Percentiles rank a stretch among this genome's conserved stretches.
Conservation (phyloP, 2,797 vertebrate species). For the Chrosomus eos region DNA sequence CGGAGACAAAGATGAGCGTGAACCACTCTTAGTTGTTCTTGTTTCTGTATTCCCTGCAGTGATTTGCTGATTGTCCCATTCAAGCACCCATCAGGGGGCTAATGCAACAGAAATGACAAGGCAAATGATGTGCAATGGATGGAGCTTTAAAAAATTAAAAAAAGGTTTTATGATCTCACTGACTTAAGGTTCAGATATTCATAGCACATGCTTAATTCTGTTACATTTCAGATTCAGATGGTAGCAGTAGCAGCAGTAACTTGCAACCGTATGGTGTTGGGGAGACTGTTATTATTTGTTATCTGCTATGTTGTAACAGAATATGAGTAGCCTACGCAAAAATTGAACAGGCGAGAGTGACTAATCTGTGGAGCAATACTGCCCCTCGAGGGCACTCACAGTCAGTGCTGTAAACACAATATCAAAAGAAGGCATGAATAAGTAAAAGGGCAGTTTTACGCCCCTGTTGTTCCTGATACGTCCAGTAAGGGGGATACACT, state of each 20-base stretch:
- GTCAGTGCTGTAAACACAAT: not conserved
- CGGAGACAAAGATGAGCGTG: conserved; percentile 32
- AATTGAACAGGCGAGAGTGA: conserved; percentile 65
- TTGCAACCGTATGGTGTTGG: not conserved
- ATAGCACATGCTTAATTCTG: not conserved
- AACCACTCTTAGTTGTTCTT: not conserved
- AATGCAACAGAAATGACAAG: conserved; percentile 44
- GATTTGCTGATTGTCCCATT: conserved; percentile 29
- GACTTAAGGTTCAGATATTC: conserved; percentile 10
- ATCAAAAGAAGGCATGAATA: not conserved
- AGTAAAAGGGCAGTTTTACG: too few species aligned
- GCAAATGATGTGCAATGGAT: not conserved
- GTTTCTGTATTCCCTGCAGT: conserved; percentile 1
- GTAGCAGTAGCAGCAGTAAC: not conserved
- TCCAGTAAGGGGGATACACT: too few species aligned
- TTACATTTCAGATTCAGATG: not conserved
- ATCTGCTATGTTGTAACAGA: not conserved
- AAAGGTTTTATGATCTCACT: not conserved
- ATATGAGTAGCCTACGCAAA: conserved; percentile 55
- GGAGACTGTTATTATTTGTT: not conserved
- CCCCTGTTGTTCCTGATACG: too few species aligned
- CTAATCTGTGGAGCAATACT: conserved; percentile 65
- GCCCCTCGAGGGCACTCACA: conserved; percentile 62
- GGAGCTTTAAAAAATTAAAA: not conserved
- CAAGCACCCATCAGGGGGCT: conserved; percentile 26